These are phyloP conservation scores for Hydropsyche betteni DNA, from an alignment of 2,888 invertebrate genomes.

Conservation along the genomic window DNA sequence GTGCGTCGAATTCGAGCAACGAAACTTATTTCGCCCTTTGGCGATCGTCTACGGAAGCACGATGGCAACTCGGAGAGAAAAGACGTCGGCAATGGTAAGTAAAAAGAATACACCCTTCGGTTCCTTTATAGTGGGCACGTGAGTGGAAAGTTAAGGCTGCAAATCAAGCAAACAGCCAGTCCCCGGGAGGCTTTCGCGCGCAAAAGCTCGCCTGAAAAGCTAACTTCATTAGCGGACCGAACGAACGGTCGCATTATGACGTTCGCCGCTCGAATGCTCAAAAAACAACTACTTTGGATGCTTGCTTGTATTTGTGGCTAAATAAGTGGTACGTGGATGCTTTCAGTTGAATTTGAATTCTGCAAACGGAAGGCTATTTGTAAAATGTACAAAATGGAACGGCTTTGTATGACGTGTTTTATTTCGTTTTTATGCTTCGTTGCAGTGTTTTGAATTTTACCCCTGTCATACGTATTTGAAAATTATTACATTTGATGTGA, in stretches of 20 bases:
- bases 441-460: not conserved
- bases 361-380: no score
- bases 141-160: conserved; percentile 46
- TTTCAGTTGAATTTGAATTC: no score
- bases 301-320: not conserved
- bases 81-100: conserved; percentile 13
- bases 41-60: conserved; percentile 11
- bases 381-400: no score
- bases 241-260: conserved; percentile 21
- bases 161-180: conserved; percentile 44
- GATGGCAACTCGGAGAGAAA: not conserved
- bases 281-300: not conserved
- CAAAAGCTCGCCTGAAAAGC: conserved; percentile 15
- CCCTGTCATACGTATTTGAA: not conserved
- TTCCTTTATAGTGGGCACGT: conserved; percentile 47
- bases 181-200: conserved; percentile 17
- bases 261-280: conserved; percentile 2
- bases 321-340: not conserved
- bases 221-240: conserved; percentile 25
- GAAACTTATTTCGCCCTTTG: not conserved
- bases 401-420: no score
- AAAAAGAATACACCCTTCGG: conserved; percentile 46
- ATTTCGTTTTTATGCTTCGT: no score
- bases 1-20: not conserved
- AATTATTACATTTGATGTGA: no score